phyloP scores from a whole-genome alignment of 2,797 vertebrate species.

The Furcifer pardalis region DNA sequence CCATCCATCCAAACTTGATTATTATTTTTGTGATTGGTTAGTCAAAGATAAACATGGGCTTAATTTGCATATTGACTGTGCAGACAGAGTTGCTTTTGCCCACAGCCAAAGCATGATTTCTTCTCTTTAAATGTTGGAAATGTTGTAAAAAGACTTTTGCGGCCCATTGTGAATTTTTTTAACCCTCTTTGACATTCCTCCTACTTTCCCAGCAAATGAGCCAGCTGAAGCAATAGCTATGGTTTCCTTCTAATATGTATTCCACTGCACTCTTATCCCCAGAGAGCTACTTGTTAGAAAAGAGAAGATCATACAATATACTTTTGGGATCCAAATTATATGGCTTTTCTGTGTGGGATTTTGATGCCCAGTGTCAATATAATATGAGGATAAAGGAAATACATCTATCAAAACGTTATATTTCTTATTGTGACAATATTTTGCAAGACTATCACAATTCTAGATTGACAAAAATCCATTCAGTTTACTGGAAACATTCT shows the following conservation, averaged over 20 bases:
- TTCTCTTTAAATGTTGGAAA: background rate
- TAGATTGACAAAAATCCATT: constrained; percentile 34
- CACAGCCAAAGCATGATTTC: background rate
- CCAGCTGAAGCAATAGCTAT: background rate
- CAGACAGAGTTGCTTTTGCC: too few relatives aligned
- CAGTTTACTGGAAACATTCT: constrained; percentile 42
- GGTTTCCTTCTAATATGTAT: background rate
- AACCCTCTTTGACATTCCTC: background rate
- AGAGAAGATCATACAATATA: background rate
- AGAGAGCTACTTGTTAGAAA: background rate
- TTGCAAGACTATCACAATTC: background rate
- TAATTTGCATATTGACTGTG: too few relatives aligned
- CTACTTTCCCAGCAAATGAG: background rate
- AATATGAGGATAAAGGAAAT: background rate
- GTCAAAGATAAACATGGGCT: too few relatives aligned
- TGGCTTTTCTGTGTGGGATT: background rate
- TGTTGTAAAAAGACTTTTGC: background rate
- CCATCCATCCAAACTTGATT: too few relatives aligned
- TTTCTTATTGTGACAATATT: constrained; percentile 3
- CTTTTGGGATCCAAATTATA: background rate
- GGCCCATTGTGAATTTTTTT: background rate
- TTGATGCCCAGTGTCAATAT: background rate
- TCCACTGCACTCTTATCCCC: background rate
- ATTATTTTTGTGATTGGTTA: too few relatives aligned
- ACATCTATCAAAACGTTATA: background rate